phyloP scores from a whole-genome alignment of 1,140 invertebrate species.

The Globodera ellingtonae region DNA sequence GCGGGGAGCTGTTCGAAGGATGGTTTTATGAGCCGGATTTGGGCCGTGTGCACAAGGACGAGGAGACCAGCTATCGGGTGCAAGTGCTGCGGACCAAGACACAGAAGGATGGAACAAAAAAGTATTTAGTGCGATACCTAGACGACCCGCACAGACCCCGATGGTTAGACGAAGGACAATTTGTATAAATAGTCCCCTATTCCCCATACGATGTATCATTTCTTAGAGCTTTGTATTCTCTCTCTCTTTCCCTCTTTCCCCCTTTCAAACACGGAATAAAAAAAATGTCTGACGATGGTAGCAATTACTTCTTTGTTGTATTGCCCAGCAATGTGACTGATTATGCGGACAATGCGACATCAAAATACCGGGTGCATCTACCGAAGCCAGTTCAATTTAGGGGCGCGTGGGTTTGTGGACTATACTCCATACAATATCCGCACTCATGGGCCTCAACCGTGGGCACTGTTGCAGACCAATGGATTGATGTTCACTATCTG shows the following conservation, averaged over 20 bases:
- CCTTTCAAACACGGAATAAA: background rate
- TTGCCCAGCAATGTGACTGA: constrained; percentile 6
- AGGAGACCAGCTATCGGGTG: background rate
- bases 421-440: constrained; percentile 22
- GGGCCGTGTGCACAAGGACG: background rate
- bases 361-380: constrained; percentile 20
- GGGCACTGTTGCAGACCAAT: constrained; percentile 12
- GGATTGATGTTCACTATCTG: background rate
- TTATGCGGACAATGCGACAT: constrained; percentile 19
- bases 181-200: constrained; percentile 5
- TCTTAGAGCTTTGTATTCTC: too few relatives aligned
- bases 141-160: constrained; percentile 12
- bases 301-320: constrained; percentile 24
- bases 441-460: constrained; percentile 18
- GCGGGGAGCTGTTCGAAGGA: constrained; percentile 12
- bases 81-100: constrained; percentile 8
- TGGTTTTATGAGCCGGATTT: constrained; percentile 18
- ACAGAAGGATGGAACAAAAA: constrained; percentile 8
- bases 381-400: constrained; percentile 17
- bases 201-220: too few relatives aligned
- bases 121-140: constrained; percentile 16
- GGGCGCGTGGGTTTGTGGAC: constrained; percentile 27
- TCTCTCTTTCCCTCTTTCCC: too few relatives aligned
- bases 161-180: constrained; percentile 20
- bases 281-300: constrained; percentile 19